Percentiles rank a stretch among this genome's conserved stretches.
Conservation (phyloP, 2,888 invertebrate genomes). For the Steinernema hermaphroditum region DNA sequence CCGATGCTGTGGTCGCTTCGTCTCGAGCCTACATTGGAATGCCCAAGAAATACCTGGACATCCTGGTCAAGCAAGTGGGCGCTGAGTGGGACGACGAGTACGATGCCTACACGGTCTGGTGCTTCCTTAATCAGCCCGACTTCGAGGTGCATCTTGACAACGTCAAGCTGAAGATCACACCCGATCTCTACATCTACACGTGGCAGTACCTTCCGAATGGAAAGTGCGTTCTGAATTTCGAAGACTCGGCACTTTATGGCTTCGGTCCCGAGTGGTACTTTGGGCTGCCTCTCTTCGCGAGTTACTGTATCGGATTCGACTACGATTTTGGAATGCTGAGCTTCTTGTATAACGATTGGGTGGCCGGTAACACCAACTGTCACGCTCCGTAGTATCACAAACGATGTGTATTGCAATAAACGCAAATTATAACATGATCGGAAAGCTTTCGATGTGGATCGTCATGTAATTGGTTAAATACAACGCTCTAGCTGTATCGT, state of each 20-base stretch:
- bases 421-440: no score
- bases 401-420: no score
- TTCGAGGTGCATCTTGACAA: background rate
- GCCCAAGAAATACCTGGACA: background rate
- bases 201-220: background rate
- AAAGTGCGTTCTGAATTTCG: background rate
- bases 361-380: background rate
- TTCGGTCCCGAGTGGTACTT: slow-evolving; percentile 2
- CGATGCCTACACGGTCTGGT: background rate
- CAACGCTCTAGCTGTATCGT: no score
- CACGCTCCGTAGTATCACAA: no score
- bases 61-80: background rate
- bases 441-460: no score
- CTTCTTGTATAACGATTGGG: slow-evolving; percentile 5
- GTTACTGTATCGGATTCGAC: background rate
- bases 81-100: background rate
- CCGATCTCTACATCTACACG: background rate
- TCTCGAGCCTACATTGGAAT: background rate
- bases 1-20: background rate
- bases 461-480: no score
- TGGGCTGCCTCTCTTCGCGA: background rate
- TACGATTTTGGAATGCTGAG: background rate
- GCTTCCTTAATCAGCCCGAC: background rate
- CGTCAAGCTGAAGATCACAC: background rate
- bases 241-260: background rate